Percentiles rank a stretch among this genome's conserved stretches.
Evolutionary conservation across 1,140 invertebrate species (phyloP).

Genomic region (Drosophila pectinifera): DNA sequence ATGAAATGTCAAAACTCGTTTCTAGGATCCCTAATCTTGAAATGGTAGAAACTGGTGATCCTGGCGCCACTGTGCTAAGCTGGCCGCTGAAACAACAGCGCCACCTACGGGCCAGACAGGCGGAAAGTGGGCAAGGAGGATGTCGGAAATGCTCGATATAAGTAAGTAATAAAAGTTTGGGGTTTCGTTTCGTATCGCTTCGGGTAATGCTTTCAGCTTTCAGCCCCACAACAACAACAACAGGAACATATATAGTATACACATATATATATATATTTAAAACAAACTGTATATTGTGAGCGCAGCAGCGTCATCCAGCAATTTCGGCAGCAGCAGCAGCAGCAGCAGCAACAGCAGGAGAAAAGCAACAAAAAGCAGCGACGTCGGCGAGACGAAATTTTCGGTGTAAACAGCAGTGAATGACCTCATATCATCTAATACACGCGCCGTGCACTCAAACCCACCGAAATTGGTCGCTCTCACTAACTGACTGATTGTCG

Average conservation of each 20-base stretch:
- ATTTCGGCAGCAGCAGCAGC: slow-evolving; percentile 29
- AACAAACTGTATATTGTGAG: slow-evolving; percentile 43
- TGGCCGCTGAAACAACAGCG: slow-evolving; percentile 6
- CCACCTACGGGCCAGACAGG: slow-evolving; percentile 58
- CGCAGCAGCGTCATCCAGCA: slow-evolving; percentile 65
- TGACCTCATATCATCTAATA: slow-evolving; percentile 84
- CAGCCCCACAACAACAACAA: slow-evolving; percentile 28
- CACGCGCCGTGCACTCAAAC: slow-evolving; percentile 80
- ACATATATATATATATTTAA: slow-evolving; percentile 3
- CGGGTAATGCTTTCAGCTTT: slow-evolving; percentile 47
- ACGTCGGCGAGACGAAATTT: slow-evolving; percentile 70
- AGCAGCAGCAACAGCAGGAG: slow-evolving; percentile 17
- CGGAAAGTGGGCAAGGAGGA: slow-evolving; percentile 67
- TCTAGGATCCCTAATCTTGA: not conserved
- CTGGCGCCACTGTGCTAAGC: slow-evolving; percentile 38
- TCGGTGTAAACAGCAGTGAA: slow-evolving; percentile 82
- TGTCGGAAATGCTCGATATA: slow-evolving; percentile 73
- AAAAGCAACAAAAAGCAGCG: slow-evolving; percentile 25
- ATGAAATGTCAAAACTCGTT: no score
- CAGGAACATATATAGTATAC: not conserved
- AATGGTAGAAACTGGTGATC: slow-evolving; percentile 4
- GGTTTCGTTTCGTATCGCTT: slow-evolving; percentile 59
- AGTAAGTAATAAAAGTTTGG: slow-evolving; percentile 60
- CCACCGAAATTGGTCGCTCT: slow-evolving; percentile 37
- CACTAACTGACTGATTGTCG: slow-evolving; percentile 31